Base-by-base conservation (phyloP, 2,113 vertebrate genomes). In the Azemiops feae region DNA sequence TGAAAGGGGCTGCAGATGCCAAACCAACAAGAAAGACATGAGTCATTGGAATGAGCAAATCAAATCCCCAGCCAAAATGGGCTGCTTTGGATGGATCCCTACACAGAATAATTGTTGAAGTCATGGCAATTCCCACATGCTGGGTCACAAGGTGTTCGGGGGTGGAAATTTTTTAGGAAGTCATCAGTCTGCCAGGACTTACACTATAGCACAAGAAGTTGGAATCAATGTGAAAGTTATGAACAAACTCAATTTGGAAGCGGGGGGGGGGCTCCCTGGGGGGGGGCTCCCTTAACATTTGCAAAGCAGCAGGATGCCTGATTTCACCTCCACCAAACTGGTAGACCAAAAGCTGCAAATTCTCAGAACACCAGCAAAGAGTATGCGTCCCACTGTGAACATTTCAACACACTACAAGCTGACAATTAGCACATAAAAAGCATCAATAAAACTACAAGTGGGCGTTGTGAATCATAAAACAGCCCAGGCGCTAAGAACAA, bases 181-280 rank as follows among this genome's bases (percentile, higher is more conserved):
- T 45, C 87, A 55, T 55, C 60, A 55, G 39, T 4, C 50, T 55
- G 52, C 57, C 57, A 64, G 55, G 87, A 64, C n/a, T 50, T 60
- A 64, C 22, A 88, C 2, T 52, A 47, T 34, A 54, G 39, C 34
- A 45, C 25, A 81, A 90, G 55, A 30, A 50, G 9, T 43, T 90
- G 81, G 57, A 87, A 58, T 30, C 27, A 27, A 58, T 89, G 52
- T 18, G 57, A 57, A 81, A 90, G 27, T 22, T 22, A 88, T 22
- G 89, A 85, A 90, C 52, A 45, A 92, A 57, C 22, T 39, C 64
- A 89, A 81, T 92, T 92, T 92, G 87, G 54, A 85, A n/a, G 87
- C 20, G 25, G 39, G 22, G n/a, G n/a, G n/a, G n/a, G n/a, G n/a
- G n/a, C n/a, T n/a, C n/a, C n/a, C n/a, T n/a, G 60, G 69, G 25